Percentiles rank a stretch among this genome's conserved stretches.
phyloP scores from a whole-genome alignment of 2,888 invertebrate species.

The Druceiella hillmani region DNA sequence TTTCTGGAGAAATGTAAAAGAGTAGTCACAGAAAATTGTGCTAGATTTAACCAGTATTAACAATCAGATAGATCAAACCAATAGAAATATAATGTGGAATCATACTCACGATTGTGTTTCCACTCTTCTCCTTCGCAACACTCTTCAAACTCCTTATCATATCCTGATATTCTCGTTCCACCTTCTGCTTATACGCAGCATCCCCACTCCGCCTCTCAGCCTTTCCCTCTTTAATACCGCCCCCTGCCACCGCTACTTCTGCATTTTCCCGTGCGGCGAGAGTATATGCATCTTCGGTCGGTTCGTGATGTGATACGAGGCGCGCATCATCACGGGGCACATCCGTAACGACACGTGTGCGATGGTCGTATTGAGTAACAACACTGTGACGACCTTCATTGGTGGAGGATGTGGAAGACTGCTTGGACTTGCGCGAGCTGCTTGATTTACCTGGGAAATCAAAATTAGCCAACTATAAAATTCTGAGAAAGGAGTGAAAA shows the following conservation, averaged over 20 bases:
- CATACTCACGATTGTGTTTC: constrained; percentile 34
- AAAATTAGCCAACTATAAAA: too few relatives aligned
- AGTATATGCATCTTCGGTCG: constrained; percentile 39
- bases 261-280: constrained; percentile 35
- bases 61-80: too few relatives aligned
- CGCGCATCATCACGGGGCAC: constrained; percentile 26
- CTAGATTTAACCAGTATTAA: too few relatives aligned
- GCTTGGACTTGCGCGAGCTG: too few relatives aligned
- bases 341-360: constrained; percentile 34
- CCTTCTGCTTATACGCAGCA: constrained; percentile 71
- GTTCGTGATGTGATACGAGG: constrained; percentile 25
- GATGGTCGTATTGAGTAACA: constrained; percentile 40
- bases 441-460: too few relatives aligned
- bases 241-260: constrained; percentile 20
- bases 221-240: constrained; percentile 25
- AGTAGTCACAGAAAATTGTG: too few relatives aligned
- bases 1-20: too few relatives aligned
- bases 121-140: constrained; percentile 33
- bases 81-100: too few relatives aligned
- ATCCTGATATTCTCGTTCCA: constrained; percentile 44
- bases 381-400: too few relatives aligned
- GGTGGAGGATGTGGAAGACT: too few relatives aligned
- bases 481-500: too few relatives aligned
- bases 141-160: constrained; percentile 41
- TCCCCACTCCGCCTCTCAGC: constrained; percentile 76